Percentiles rank a stretch among this genome's conserved stretches.
phyloP scores from a whole-genome alignment of 2,797 vertebrate species.

The Syngnathus acus region DNA sequence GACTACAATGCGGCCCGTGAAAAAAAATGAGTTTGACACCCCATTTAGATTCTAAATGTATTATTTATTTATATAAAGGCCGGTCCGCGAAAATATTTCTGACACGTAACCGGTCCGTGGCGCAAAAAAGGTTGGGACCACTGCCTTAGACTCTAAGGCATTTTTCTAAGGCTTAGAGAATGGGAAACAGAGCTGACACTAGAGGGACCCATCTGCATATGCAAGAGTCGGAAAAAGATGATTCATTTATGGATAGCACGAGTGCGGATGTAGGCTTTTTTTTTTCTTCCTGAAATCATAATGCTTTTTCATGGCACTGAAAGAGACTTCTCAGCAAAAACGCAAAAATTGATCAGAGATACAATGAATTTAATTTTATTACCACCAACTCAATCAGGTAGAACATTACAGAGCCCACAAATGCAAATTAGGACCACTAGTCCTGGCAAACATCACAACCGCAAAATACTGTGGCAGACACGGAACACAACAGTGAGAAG shows the following conservation, averaged over 20 bases:
- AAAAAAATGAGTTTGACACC: too few relatives aligned
- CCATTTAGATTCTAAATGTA: too few relatives aligned
- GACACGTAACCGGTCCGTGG: too few relatives aligned
- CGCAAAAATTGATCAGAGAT: conserved; percentile 27
- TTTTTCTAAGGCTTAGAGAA: background rate
- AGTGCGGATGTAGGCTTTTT: background rate
- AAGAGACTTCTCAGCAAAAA: background rate
- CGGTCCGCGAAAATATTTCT: too few relatives aligned
- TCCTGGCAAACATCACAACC: conserved; percentile 56
- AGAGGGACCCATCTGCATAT: background rate
- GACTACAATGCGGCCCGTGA: too few relatives aligned
- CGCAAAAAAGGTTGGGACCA: too few relatives aligned
- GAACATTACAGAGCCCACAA: conserved; percentile 65
- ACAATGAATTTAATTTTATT: conserved; percentile 54
- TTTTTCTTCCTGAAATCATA: too few relatives aligned
- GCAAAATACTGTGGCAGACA: conserved; percentile 53
- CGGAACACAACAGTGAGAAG: conserved; percentile 47
- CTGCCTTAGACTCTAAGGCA: too few relatives aligned
- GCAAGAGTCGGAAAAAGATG: background rate
- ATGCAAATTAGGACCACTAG: conserved; percentile 52
- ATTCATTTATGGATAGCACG: background rate
- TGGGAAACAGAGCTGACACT: background rate
- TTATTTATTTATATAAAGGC: too few relatives aligned
- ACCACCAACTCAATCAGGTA: conserved; percentile 64
- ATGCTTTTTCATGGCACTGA: background rate